phyloP scores from a whole-genome alignment of 2,888 invertebrate genomes.

The Nysson spinosus region DNA sequence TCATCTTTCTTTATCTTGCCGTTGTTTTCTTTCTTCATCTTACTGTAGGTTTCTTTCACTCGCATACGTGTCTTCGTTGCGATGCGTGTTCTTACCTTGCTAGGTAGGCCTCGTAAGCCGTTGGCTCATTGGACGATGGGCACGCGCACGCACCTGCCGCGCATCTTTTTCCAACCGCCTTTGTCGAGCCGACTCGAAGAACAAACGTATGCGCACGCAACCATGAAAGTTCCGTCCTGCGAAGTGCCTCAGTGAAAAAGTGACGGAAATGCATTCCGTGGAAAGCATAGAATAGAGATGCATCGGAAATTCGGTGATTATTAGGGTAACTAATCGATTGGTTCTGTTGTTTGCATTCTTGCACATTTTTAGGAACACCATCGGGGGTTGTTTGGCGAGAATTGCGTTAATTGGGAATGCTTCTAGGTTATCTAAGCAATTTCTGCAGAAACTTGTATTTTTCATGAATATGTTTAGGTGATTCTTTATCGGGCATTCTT shows the following conservation, averaged over 20 bases:
- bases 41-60: too few species aligned
- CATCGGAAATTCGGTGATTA: constrained; percentile 9
- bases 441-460: too few species aligned
- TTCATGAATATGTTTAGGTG: too few species aligned
- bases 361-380: too few species aligned
- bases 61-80: not conserved
- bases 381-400: too few species aligned
- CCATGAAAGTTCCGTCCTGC: constrained; percentile 53
- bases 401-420: too few species aligned
- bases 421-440: too few species aligned
- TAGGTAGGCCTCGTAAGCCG: constrained; percentile 20
- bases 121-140: constrained; percentile 69
- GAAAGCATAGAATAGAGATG: constrained; percentile 24
- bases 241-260: constrained; percentile 40
- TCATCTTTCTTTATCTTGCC: too few species aligned
- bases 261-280: constrained; percentile 47
- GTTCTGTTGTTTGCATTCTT: too few species aligned
- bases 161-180: constrained; percentile 59
- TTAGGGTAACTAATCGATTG: constrained; percentile 20
- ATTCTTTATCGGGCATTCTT: too few species aligned
- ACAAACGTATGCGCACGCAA: constrained; percentile 34
- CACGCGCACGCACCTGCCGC: constrained; percentile 75
- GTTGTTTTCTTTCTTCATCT: too few species aligned
- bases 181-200: constrained; percentile 55
- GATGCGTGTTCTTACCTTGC: constrained; percentile 15